Conservation (phyloP, 2,888 invertebrate species). For the Chouioia cunea region DNA sequence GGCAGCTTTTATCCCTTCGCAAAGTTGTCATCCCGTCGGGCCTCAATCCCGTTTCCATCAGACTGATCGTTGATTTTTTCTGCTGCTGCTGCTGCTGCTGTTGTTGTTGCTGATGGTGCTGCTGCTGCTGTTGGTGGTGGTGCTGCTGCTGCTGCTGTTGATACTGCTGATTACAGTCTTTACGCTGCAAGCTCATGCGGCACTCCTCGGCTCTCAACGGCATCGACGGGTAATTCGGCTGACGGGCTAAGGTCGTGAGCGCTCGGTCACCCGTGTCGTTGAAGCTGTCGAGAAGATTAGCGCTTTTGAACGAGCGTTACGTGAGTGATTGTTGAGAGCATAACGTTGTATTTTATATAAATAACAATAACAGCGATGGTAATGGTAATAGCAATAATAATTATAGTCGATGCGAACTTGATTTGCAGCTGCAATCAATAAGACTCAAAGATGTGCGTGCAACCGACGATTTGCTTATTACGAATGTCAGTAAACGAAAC, state of each 20-base stretch:
- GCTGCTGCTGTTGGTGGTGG: conserved; percentile 49
- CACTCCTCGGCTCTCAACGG: conserved; percentile 64
- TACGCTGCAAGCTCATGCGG: conserved; percentile 61
- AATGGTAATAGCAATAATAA: too few relatives aligned
- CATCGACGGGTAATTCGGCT: conserved; percentile 67
- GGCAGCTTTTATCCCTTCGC: conserved; percentile 39
- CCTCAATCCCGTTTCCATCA: conserved; percentile 38
- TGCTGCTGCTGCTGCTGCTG: conserved; percentile 49
- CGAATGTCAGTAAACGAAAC: too few relatives aligned
- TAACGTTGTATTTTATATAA: too few relatives aligned
- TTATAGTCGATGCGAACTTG: too few relatives aligned
- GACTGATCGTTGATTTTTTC: conserved; percentile 60
- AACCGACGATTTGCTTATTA: too few relatives aligned
- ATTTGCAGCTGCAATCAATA: too few relatives aligned
- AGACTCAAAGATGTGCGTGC: too few relatives aligned
- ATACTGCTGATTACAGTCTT: conserved; percentile 37
- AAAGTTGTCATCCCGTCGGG: conserved; percentile 26
- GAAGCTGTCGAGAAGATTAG: conserved; percentile 55
- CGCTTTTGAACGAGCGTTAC: too few relatives aligned
- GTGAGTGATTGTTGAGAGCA: neutral
- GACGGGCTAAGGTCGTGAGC: conserved; percentile 64
- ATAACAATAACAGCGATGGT: too few relatives aligned
- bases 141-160: conserved; percentile 20
- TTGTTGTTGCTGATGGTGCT: conserved; percentile 49
- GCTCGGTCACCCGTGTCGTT: conserved; percentile 66